These are phyloP conservation scores for Agrochola lychnidis DNA, from an alignment of 2,888 invertebrate genomes.

Conservation along the genomic window DNA sequence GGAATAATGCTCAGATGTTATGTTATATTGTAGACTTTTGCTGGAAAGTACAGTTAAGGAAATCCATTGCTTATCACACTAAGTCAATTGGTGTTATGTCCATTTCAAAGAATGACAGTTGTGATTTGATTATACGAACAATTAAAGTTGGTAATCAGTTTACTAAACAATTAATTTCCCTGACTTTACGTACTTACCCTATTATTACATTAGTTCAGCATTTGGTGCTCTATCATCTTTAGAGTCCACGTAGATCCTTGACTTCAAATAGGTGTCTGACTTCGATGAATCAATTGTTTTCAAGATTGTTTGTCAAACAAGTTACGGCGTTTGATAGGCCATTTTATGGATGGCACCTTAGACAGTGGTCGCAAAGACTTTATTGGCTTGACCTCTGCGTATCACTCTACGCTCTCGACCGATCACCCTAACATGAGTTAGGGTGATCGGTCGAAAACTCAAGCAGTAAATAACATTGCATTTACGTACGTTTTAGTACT, in stretches of 20 bases:
- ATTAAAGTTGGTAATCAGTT: too few species aligned
- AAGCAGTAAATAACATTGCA: constrained; percentile 5
- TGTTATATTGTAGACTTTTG: constrained; percentile 18
- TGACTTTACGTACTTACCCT: neutral
- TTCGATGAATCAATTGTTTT: neutral
- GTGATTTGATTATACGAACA: too few species aligned
- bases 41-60: neutral
- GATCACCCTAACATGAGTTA: too few species aligned
- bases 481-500: neutral
- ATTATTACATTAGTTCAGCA: constrained; percentile 7
- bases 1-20: constrained; percentile 64
- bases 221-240: neutral
- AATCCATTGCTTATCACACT: neutral
- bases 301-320: neutral
- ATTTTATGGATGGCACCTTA: constrained; percentile 26
- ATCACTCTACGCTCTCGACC: neutral
- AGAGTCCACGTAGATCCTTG: too few species aligned
- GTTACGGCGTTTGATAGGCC: neutral
- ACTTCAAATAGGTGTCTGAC: neutral
- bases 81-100: neutral
- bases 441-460: neutral
- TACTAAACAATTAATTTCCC: neutral
- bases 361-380: constrained; percentile 14
- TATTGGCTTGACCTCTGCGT: constrained; percentile 11
- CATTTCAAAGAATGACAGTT: neutral